phyloP scores from a whole-genome alignment of 2,888 invertebrate genomes.

The Rhodophaea formosa region DNA sequence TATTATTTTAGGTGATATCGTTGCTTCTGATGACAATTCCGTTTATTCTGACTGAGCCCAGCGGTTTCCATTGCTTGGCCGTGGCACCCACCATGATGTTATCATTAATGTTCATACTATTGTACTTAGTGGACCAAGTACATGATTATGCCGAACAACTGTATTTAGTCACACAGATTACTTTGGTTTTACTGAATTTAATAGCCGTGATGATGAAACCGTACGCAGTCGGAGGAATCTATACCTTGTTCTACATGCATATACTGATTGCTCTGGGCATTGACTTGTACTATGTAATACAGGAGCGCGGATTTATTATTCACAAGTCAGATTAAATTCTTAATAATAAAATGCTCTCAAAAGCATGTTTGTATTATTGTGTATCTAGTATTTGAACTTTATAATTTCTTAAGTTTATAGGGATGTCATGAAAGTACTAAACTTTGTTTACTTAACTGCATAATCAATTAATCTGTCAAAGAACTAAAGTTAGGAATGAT shows the following conservation, averaged over 20 bases:
- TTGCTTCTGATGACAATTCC: constrained; percentile 69
- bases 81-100: constrained; percentile 64
- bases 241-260: constrained; percentile 62
- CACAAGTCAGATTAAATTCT: constrained; percentile 29
- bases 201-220: constrained; percentile 33
- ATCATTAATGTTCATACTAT: constrained; percentile 63
- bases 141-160: constrained; percentile 68
- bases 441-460: background rate
- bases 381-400: constrained; percentile 24
- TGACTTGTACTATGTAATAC: constrained; percentile 58
- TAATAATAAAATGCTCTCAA: constrained; percentile 44
- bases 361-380: constrained; percentile 50
- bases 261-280: constrained; percentile 57
- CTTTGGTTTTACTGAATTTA: constrained; percentile 44
- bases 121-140: constrained; percentile 73
- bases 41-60: constrained; percentile 52
- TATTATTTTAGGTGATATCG: constrained; percentile 74
- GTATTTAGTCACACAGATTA: constrained; percentile 53
- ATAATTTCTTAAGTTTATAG: background rate
- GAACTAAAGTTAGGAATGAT: no score
- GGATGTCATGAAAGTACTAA: background rate
- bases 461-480: no score
- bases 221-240: constrained; percentile 43
- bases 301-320: constrained; percentile 50
- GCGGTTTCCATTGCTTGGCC: constrained; percentile 60